These are phyloP conservation scores for Salminus brasiliensis DNA, from an alignment of 2,113 vertebrate genomes.

Conservation along the genomic window DNA sequence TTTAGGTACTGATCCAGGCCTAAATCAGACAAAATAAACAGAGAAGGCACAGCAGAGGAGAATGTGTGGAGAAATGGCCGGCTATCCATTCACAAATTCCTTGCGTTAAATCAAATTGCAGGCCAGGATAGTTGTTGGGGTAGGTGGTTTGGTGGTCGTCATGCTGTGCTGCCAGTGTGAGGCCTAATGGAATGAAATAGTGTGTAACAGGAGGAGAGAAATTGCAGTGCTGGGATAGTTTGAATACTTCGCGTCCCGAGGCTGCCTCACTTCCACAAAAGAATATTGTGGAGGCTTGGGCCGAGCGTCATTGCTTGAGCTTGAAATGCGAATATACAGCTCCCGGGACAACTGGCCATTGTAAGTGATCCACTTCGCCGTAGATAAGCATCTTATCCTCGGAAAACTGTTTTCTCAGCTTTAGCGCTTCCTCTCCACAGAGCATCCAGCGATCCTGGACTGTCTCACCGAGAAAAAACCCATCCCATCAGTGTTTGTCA, in stretches of 20 bases:
- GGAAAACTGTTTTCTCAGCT: constrained; percentile 20
- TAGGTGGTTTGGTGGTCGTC: too few species aligned
- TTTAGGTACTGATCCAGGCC: not conserved
- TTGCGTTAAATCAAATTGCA: constrained; percentile 45
- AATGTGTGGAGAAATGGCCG: constrained; percentile 46
- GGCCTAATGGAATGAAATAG: constrained; percentile 62
- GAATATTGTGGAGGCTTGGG: constrained; percentile 53
- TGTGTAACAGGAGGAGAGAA: constrained; percentile 57
- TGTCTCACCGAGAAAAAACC: not conserved
- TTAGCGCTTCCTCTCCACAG: not conserved
- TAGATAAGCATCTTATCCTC: constrained; percentile 20
- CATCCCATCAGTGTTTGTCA: constrained; percentile 1
- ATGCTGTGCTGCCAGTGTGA: constrained; percentile 58
- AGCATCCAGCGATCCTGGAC: not conserved
- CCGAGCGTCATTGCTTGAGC: constrained; percentile 15
- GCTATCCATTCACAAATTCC: constrained; percentile 49
- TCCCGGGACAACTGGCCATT: constrained; percentile 17
- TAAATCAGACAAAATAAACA: not conserved
- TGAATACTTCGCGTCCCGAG: constrained; percentile 57
- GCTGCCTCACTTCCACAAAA: constrained; percentile 52
- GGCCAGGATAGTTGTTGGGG: constrained; percentile 11
- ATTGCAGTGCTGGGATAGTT: constrained; percentile 55
- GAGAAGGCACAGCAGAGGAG: constrained; percentile 24
- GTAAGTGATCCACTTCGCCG: not conserved
- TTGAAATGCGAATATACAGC: constrained; percentile 18